phyloP scores from a whole-genome alignment of 2,113 vertebrate genomes.

The Caretta caretta region DNA sequence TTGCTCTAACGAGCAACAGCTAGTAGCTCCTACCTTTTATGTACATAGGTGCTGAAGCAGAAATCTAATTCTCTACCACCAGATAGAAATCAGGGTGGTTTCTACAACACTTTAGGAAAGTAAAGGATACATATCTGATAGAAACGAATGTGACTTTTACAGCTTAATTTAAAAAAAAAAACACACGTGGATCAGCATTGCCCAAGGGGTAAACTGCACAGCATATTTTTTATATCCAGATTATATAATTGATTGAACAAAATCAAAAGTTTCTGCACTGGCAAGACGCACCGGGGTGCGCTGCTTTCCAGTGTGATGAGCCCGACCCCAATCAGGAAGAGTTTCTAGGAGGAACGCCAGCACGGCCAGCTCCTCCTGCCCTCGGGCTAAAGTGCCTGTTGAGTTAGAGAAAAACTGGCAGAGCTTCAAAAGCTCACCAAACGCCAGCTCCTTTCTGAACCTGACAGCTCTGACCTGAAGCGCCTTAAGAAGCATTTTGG shows the following conservation, averaged over 20 bases:
- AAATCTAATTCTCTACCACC: not conserved
- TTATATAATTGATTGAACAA: not conserved
- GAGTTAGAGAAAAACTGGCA: not conserved
- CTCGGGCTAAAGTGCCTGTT: not conserved
- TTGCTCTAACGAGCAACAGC: not conserved
- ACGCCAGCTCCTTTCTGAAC: slow-evolving; percentile 53
- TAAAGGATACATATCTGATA: not conserved
- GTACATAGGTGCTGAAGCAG: not conserved
- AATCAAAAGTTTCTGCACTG: not conserved
- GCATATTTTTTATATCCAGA: not conserved
- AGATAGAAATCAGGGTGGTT: not conserved
- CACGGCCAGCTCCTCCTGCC: not conserved
- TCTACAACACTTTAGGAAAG: not conserved
- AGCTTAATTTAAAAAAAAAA: slow-evolving; percentile 20
- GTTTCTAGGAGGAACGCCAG: not conserved
- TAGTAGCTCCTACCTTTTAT: not conserved
- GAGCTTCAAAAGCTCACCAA: slow-evolving; percentile 32
- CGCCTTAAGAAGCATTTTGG: slow-evolving; percentile 37
- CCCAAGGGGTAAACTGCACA: not conserved
- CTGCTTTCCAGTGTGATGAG: not conserved
- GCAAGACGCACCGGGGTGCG: not conserved
- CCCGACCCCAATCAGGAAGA: not conserved
- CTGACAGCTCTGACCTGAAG: slow-evolving; percentile 59
- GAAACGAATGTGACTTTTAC: not conserved
- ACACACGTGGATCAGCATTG: slow-evolving; percentile 31